A percentile compares a stretch with the other conserved stretches of the same genome.
These are phyloP conservation scores for Lycophotia porphyrea DNA, from an alignment of 2,888 invertebrate species.

Conservation along the genomic window DNA sequence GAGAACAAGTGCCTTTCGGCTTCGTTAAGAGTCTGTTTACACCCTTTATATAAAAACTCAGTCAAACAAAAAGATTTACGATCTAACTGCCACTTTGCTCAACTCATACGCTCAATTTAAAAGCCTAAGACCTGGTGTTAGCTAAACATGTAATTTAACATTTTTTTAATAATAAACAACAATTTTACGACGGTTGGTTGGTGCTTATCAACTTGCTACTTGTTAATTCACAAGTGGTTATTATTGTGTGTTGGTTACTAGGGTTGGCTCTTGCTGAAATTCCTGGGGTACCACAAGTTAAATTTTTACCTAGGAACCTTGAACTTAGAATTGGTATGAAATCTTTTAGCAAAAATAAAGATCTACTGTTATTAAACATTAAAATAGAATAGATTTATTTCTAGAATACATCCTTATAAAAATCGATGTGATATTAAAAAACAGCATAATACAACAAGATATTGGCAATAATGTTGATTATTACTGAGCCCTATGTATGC, in stretches of 20 bases:
- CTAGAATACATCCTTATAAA: not conserved
- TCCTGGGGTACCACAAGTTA: not conserved
- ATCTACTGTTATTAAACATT: not conserved
- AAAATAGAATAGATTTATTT: not conserved
- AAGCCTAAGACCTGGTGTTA: slow-evolving; percentile 70
- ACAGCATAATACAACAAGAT: not conserved
- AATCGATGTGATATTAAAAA: not conserved
- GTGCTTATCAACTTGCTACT: slow-evolving; percentile 71
- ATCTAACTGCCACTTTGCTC: slow-evolving; percentile 50
- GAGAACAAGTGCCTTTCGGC: no score
- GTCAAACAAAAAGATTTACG: slow-evolving; percentile 37
- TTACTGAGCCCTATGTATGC: not conserved
- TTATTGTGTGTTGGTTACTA: slow-evolving; percentile 49
- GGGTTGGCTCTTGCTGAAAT: slow-evolving; percentile 45
- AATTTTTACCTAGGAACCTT: no score
- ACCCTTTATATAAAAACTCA: slow-evolving; percentile 53
- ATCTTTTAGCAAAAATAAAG: not conserved
- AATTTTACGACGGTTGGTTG: slow-evolving; percentile 76
- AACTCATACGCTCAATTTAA: slow-evolving; percentile 43
- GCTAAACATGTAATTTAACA: slow-evolving; percentile 74
- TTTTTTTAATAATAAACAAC: slow-evolving; percentile 79
- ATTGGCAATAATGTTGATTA: no score
- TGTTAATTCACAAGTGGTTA: slow-evolving; percentile 71
- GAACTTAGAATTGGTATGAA: not conserved
- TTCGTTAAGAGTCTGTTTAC: no score